Evolutionary conservation across 2,113 vertebrate species (phyloP).

Genomic region (Microcebus murinus): DNA sequence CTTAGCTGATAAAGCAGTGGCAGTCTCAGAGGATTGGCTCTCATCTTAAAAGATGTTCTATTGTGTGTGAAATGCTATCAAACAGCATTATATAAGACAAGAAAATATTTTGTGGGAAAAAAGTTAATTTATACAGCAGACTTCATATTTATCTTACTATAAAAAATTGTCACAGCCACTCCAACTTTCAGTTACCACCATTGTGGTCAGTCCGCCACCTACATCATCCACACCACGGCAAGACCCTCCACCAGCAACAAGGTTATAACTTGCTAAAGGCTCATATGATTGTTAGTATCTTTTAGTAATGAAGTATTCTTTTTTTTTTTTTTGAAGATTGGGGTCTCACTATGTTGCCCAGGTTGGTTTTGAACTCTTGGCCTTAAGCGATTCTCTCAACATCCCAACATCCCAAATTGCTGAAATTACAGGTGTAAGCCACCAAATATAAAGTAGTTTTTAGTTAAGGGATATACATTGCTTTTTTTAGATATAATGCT

Average conservation of each 20-base stretch:
- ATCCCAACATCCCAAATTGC: too few species aligned
- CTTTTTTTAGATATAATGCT: neutral
- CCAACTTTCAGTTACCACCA: neutral
- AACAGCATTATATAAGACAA: neutral
- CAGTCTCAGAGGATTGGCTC: neutral
- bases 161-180: neutral
- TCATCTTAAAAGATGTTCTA: neutral
- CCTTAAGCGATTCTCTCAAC: too few species aligned
- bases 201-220: neutral
- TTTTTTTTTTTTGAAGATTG: too few species aligned
- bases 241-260: neutral
- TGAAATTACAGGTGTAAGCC: too few species aligned
- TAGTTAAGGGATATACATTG: neutral
- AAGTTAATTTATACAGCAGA: neutral
- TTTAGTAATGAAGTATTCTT: neutral
- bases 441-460: neutral
- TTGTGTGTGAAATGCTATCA: neutral
- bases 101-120: neutral
- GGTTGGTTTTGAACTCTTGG: too few species aligned
- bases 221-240: neutral
- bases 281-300: neutral
- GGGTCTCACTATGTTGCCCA: too few species aligned
- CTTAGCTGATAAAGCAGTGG: neutral
- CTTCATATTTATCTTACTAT: neutral
- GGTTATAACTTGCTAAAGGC: neutral